Conservation (phyloP, 2,113 vertebrate species). For the Petromus typicus region DNA sequence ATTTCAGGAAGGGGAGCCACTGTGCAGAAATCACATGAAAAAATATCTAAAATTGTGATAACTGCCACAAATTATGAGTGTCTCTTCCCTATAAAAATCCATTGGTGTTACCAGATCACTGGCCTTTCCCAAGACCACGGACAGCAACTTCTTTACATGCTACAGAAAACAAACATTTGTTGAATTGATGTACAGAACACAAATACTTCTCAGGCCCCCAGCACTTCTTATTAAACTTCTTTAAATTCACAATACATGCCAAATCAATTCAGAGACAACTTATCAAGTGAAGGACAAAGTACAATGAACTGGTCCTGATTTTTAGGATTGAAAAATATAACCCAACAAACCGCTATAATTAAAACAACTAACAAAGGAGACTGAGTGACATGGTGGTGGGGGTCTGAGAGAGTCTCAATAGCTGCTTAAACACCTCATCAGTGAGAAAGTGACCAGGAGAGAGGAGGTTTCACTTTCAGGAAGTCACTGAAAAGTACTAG, state of each 20-base stretch:
- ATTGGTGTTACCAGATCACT: not conserved
- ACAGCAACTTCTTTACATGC: not conserved
- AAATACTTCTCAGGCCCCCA: not conserved
- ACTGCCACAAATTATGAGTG: slow-evolving; percentile 18
- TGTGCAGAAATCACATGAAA: not conserved
- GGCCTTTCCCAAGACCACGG: not conserved
- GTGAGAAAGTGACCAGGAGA: not conserved
- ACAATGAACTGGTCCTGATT: not conserved
- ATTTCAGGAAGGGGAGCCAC: not conserved
- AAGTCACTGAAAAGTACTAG: not conserved
- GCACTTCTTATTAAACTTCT: not conserved
- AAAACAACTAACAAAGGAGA: not conserved
- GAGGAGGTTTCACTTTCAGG: not conserved
- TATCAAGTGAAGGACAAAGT: slow-evolving; percentile 15
- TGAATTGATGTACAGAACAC: not conserved
- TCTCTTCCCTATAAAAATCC: not conserved
- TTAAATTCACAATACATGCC: not conserved
- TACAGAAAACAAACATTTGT: slow-evolving; percentile 11
- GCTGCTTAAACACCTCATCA: not conserved
- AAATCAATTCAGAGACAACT: slow-evolving; percentile 14
- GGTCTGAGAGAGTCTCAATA: not conserved
- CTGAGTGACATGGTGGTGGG: no score
- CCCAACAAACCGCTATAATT: not conserved
- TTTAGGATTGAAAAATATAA: not conserved
- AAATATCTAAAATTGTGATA: slow-evolving; percentile 38